Evolutionary conservation across 2,113 vertebrate genomes (phyloP).

Genomic region (Lepisosteus oculatus): DNA sequence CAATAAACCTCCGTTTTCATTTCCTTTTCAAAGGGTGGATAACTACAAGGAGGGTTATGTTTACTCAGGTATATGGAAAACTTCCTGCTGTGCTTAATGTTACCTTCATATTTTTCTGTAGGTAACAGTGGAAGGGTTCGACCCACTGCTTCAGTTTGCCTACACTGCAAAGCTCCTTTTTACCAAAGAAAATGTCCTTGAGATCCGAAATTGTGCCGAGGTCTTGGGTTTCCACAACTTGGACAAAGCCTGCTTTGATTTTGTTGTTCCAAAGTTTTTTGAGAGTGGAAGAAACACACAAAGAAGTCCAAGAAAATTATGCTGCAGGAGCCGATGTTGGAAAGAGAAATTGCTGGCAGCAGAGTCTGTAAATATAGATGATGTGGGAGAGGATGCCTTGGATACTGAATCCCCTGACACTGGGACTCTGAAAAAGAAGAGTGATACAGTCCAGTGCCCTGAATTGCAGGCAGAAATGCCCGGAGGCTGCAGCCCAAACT

Average conservation of each 20-base stretch:
- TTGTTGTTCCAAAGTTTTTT: slow-evolving; percentile 84
- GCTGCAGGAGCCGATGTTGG: slow-evolving; percentile 64
- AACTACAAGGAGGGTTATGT: too few relatives aligned
- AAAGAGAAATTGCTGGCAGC: slow-evolving; percentile 44
- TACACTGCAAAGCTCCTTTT: slow-evolving; percentile 90
- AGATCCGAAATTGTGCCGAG: slow-evolving; percentile 81
- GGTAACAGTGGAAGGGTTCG: slow-evolving; percentile 91
- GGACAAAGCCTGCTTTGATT: slow-evolving; percentile 90
- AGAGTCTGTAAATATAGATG: slow-evolving; percentile 44
- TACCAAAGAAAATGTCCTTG: slow-evolving; percentile 89
- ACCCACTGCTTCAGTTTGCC: slow-evolving; percentile 89
- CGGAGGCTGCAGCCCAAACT: slow-evolving; percentile 49
- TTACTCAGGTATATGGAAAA: too few relatives aligned
- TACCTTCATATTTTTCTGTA: slow-evolving; percentile 36
- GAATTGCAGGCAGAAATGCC: slow-evolving; percentile 47
- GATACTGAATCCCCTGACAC: slow-evolving; percentile 48
- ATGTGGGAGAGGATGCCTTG: slow-evolving; percentile 51
- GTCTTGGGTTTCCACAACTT: slow-evolving; percentile 83
- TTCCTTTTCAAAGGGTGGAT: too few relatives aligned
- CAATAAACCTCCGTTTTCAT: too few relatives aligned
- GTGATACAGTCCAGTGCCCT: slow-evolving; percentile 28
- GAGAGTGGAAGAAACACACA: slow-evolving; percentile 54
- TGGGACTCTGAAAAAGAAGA: slow-evolving; percentile 53
- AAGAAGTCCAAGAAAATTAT: slow-evolving; percentile 59
- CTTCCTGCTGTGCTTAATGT: too few relatives aligned